These are phyloP conservation scores for Metalampra italica DNA, from an alignment of 2,888 invertebrate genomes.

Conservation along the genomic window DNA sequence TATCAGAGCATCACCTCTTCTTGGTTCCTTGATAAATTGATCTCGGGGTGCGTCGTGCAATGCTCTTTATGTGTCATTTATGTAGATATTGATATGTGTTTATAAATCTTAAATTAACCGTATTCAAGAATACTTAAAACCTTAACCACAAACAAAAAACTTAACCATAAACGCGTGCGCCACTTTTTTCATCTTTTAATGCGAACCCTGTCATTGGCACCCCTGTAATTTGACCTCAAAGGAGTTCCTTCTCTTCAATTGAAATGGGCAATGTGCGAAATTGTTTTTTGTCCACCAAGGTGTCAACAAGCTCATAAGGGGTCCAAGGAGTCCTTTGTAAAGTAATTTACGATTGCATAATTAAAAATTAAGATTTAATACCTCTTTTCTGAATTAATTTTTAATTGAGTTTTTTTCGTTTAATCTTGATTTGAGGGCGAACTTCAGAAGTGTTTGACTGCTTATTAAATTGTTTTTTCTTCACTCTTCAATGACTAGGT, in stretches of 20 bases:
- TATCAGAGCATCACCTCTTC: too few relatives aligned
- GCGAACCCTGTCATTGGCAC: slow-evolving; percentile 9
- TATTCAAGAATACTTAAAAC: too few relatives aligned
- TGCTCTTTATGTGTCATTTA: too few relatives aligned
- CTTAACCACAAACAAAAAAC: too few relatives aligned
- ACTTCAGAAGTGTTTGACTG: slow-evolving; percentile 38
- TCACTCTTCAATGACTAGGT: slow-evolving; percentile 5
- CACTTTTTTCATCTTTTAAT: not conserved
- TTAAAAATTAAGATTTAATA: slow-evolving; percentile 63
- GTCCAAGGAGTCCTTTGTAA: slow-evolving; percentile 34
- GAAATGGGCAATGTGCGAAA: slow-evolving; percentile 21
- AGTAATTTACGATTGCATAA: slow-evolving; percentile 46
- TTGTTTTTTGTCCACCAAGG: slow-evolving; percentile 54
- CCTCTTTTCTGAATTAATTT: slow-evolving; percentile 43
- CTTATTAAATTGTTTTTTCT: slow-evolving; percentile 53
- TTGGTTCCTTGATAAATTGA: too few relatives aligned
- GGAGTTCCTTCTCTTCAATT: slow-evolving; percentile 17
- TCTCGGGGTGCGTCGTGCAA: too few relatives aligned
- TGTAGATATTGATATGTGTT: too few relatives aligned
- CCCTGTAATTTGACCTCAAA: slow-evolving; percentile 30
- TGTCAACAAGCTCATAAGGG: slow-evolving; percentile 58
- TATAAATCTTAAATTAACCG: too few relatives aligned
- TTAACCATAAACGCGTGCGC: too few relatives aligned
- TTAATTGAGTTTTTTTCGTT: slow-evolving; percentile 34
- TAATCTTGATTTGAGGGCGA: slow-evolving; percentile 19